Evolutionary conservation across 2,113 vertebrate species (phyloP).

Genomic region (Hemicordylus capensis): DNA sequence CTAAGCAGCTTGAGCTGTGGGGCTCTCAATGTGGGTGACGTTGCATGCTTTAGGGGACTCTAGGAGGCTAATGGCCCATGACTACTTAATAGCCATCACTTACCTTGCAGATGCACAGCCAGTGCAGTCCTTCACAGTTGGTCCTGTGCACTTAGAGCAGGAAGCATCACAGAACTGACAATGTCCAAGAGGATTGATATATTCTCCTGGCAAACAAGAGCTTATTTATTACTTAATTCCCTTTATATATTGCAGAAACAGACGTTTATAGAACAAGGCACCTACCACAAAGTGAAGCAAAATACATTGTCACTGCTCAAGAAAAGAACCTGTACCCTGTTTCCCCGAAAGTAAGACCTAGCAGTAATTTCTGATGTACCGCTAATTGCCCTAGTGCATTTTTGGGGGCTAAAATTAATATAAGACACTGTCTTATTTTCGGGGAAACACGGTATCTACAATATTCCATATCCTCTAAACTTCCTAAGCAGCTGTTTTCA

Average conservation of each 20-base stretch:
- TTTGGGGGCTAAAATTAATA: no score
- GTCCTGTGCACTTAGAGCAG: constrained; percentile 85
- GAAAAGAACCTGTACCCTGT: not conserved
- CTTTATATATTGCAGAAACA: not conserved
- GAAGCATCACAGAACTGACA: constrained; percentile 83
- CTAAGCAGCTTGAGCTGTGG: not conserved
- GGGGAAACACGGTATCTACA: no score
- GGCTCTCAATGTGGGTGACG: not conserved
- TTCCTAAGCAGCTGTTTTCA: not conserved
- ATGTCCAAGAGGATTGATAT: constrained; percentile 66
- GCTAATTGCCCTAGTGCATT: no score
- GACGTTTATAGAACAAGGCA: not conserved
- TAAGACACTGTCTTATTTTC: no score
- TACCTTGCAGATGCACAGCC: constrained; percentile 81
- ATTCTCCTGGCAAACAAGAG: constrained; percentile 79
- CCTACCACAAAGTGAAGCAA: not conserved
- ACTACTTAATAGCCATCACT: constrained; percentile 20
- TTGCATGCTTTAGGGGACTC: not conserved
- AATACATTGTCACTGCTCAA: not conserved
- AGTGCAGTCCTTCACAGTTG: constrained; percentile 81
- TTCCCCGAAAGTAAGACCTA: no score
- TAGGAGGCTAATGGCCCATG: not conserved
- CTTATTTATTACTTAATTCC: constrained; percentile 42
- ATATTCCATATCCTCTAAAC: not conserved
- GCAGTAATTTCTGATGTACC: no score